Conservation (phyloP, 2,888 invertebrate species). For the Cerastis leucographa region DNA sequence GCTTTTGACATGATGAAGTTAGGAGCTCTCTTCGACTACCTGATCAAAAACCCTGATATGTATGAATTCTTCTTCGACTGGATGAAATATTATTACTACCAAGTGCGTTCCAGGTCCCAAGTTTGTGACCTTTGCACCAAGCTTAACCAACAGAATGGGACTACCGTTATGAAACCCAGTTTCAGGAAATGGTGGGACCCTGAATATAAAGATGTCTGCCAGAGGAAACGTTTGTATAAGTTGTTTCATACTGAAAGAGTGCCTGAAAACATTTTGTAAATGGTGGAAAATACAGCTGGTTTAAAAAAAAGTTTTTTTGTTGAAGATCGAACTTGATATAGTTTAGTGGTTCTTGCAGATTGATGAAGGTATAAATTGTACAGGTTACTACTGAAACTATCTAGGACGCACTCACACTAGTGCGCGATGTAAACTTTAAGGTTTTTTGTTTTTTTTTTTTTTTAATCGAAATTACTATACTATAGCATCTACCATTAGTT, state of each 20-base stretch:
- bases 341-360: background rate
- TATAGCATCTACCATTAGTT: no score
- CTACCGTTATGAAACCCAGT: constrained; percentile 56
- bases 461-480: no score
- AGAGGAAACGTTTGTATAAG: constrained; percentile 69
- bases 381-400: background rate
- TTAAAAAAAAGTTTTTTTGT: background rate
- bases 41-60: constrained; percentile 76
- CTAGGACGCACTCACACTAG: background rate
- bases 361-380: background rate
- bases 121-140: constrained; percentile 81
- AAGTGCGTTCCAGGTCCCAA: constrained; percentile 70
- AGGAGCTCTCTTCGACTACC: constrained; percentile 81
- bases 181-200: constrained; percentile 84
- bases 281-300: background rate
- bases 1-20: constrained; percentile 79
- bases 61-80: constrained; percentile 84
- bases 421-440: no score
- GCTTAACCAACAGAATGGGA: constrained; percentile 70
- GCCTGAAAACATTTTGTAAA: constrained; percentile 1
- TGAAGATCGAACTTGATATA: background rate
- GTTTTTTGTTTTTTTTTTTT: no score
- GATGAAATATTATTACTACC: constrained; percentile 83
- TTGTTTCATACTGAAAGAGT: constrained; percentile 65
- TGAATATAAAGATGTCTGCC: constrained; percentile 76